These are phyloP conservation scores for Picathartes gymnocephalus DNA, from an alignment of 2,113 vertebrate genomes.

Conservation along the genomic window DNA sequence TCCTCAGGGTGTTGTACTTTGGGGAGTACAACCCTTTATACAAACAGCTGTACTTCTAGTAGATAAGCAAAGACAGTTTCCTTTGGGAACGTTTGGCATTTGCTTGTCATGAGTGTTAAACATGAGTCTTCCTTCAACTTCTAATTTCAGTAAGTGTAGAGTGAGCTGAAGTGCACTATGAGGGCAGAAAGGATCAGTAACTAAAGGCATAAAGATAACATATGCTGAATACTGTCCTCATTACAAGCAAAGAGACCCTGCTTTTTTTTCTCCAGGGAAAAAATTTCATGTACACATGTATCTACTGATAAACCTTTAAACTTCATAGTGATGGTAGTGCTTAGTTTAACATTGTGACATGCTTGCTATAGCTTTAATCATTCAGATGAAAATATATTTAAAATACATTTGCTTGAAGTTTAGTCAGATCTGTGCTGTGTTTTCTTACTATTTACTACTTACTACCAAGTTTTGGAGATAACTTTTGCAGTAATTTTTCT, in stretches of 20 bases:
- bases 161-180: not conserved
- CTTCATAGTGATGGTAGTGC: not conserved
- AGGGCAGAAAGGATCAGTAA: not conserved
- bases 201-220: not conserved
- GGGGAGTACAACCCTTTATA: not conserved
- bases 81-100: not conserved
- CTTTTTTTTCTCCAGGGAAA: not conserved
- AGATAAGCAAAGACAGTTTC: not conserved
- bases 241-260: not conserved
- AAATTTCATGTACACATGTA: rapidly evolving
- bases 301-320: not conserved
- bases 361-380: not conserved
- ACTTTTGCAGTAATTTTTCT: not conserved
- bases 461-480: not conserved
- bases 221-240: not conserved
- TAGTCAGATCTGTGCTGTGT: not conserved
- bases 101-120: not conserved
- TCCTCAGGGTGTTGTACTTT: not conserved
- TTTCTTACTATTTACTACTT: not conserved
- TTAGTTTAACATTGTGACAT: not conserved
- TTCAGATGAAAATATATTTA: not conserved
- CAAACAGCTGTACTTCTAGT: not conserved
- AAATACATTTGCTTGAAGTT: not conserved
- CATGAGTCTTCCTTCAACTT: not conserved
- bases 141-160: not conserved